Base-by-base conservation (phyloP, 2,113 vertebrate genomes). In the Chlorocebus sabaeus region DNA sequence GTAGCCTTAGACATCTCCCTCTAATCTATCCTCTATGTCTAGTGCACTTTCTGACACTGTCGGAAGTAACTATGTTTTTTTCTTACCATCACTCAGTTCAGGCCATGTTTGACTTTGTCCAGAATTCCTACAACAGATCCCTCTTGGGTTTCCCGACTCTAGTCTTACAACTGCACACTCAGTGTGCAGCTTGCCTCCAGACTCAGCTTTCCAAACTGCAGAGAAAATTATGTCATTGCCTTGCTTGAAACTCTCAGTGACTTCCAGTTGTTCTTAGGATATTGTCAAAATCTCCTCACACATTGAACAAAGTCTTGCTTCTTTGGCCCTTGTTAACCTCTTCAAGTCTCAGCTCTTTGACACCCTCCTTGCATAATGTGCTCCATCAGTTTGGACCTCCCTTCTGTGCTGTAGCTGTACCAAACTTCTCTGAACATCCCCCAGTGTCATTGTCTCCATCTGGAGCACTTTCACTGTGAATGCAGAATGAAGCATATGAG, bases 391-490 rank as follows among this genome's bases (percentile, higher is more conserved):
- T 50, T 6, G 6, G 43, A 84, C 18, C 6, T 16, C 13, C 27
- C 43, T 61, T 81, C 3, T 2, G 75, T 23, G 27, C 59, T 43
- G 48, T 22, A 5, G 9, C 13, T 82, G 22, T 8, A 4, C 20
- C 45, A 7, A 0, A 2, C 3, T 27, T 45, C 38, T 72, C 88
- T 68, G 38, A 48, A 18, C 32, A 2, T 1, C 20, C 18, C 35
- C 23, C 45, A 35, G 17, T 35, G 48, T 5, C 2, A 5, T 1
- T 4, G 10, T 30, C 5, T 57, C 43, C 78, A 4, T 7, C n/a
- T 3, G 22, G 12, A 67, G 0, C 8, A 22, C 1, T n/a, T 22
- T 67, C 59, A 4, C 30, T 40, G 0, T 2, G 45, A 76, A 43
- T 13, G 30, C 30, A 32, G 50, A 68, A 86, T 12, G 35, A 45